Base-by-base conservation (phyloP, 2,888 invertebrate species). In the Drosophila emarginata region DNA sequence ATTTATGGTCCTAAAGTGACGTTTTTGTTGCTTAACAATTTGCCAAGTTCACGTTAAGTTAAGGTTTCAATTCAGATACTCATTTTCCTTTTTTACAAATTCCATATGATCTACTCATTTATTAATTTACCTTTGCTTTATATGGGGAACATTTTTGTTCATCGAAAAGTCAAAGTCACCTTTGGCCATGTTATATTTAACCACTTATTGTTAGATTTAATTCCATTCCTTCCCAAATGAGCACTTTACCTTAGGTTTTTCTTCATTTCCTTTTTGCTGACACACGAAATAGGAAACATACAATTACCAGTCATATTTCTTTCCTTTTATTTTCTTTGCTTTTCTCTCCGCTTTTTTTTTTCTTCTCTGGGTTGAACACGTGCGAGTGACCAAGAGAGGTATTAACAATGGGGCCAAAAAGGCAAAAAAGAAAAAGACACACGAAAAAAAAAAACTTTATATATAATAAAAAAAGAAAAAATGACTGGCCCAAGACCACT, bases 401-500 rank as follows among this genome's bases (percentile, higher is more conserved):
- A 50, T 58, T 69, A 60, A 70, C 45, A 45, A 70, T 70, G 70
- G 70, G 75, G 61, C 79, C 81, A 76, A 67, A 78, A 79, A 72
- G 76, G 85, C 68, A 77, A 14, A 6, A 40, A 15, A 40, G 21
- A 18, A 45, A 21, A 40, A 40, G 9, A 45, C 11, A n/a, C n/a
- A 77, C 7, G 15, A 40, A 15, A 40, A 45, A 18, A 45, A 21
- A 40, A 40, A 15, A 45, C 11, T 2, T 32, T 45, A 45, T 21
- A 45, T 21, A 45, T 21, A 21, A 45, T 21, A 45, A 61, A 39
- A 66, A 67, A 45, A 21, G 18, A 21, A 45, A 61, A 53, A 66
- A 62, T 53, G 66, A 72, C 62, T 62, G 83, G 80, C 73, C 75
- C 86, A 77, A 79, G 75, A 80, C 69, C 71, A 78, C 74, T 78